Evolutionary conservation across 2,888 invertebrate species (phyloP).

Genomic region (Metalampra italica): DNA sequence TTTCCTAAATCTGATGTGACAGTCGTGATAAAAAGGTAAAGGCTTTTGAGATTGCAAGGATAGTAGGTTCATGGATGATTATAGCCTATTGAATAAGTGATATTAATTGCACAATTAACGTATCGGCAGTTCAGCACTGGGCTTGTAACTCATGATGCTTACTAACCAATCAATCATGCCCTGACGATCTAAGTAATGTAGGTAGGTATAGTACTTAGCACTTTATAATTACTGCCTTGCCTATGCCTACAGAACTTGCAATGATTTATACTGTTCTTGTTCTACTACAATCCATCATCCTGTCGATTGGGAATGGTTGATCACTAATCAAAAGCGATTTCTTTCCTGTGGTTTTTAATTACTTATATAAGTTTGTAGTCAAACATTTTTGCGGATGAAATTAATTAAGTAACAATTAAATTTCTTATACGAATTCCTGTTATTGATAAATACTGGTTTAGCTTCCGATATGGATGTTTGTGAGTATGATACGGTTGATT

Average conservation of each 20-base stretch:
- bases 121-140: background rate
- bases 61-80: background rate
- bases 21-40: too few relatives aligned
- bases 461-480: constrained; percentile 22
- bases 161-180: background rate
- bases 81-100: background rate
- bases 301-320: background rate
- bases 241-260: background rate
- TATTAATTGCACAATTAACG: background rate
- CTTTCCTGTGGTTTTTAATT: constrained; percentile 5
- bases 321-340: constrained; percentile 1
- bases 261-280: background rate
- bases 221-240: too few relatives aligned
- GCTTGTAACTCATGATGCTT: background rate
- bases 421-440: constrained; percentile 31
- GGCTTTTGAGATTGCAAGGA: too few relatives aligned
- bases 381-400: constrained; percentile 29
- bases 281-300: background rate
- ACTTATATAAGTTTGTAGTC: constrained; percentile 27
- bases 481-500: constrained; percentile 13
- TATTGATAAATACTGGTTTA: constrained; percentile 22
- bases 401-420: constrained; percentile 41
- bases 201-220: too few relatives aligned
- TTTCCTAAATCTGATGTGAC: too few relatives aligned
- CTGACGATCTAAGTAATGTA: too few relatives aligned